Base-by-base conservation (phyloP, 2,113 vertebrate species). In the Caracal caracal region DNA sequence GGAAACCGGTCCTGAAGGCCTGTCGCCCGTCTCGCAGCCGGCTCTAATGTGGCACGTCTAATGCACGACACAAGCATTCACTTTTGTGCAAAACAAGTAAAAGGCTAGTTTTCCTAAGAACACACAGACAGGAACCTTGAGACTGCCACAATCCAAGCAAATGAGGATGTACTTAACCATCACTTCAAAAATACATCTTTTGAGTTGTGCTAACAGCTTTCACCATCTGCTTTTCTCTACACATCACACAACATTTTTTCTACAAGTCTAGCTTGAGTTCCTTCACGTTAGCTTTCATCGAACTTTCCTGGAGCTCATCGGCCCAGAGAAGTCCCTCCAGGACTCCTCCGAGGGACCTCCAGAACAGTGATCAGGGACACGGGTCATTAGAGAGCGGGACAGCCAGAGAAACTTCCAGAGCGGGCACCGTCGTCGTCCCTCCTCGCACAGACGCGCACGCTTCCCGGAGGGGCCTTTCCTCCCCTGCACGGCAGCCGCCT, bases 1-100 rank as follows among this genome's bases (percentile, higher is more conserved):
- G 56, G 24, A 43, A 56, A n/a, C 11, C 15, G 1, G 3, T 33
- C 68, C 0, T 12, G 80, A 53, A 19, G 30, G 20, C 11, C 56
- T 37, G 63, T 26, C 11, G 0, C 24, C 30, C 0, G 53, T 6
- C 0, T 10, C 43, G 49, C 20, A 37, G n/a, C 3, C 1, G 9
- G 75, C n/a, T 24, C 4, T 16, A 2, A 3, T 0, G 1, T 6
- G 68, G 63, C 0, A 0, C 4, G 2, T 24, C 40, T 40, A 0
- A 3, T 4, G 0, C 1, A 0, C 1, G 24, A 7, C 19, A 0
- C 1, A 5, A 17, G 24, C 28, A 4, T 13, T 47, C 28, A 0
- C 12, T 40, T 26, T 47, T 30, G 43, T 19, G 40, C 20, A 2
- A 3, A 35, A 5, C 40, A 47, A 8, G 30, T 30, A 1, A 9